A percentile compares a stretch with the other conserved stretches of the same genome.
Conservation (phyloP, 2,797 vertebrate species). For the Acipenser oxyrinchus region DNA sequence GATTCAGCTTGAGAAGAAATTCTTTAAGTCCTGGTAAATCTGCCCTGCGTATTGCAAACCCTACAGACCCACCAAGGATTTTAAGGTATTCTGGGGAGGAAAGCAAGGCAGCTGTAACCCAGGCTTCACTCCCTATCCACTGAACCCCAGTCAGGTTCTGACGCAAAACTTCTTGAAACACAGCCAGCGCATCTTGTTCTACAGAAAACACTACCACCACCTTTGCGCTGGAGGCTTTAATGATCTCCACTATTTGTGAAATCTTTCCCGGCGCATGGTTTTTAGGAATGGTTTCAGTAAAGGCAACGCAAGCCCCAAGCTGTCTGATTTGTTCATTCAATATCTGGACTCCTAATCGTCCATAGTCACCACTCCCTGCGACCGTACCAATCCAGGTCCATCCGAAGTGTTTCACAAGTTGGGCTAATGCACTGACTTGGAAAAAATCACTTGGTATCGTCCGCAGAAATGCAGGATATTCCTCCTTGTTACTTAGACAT, state of each 20-base stretch:
- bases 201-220: constrained; percentile 67
- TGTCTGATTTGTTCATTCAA: constrained; percentile 50
- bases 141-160: constrained; percentile 60
- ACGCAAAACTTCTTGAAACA: constrained; percentile 55
- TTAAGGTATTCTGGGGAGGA: constrained; percentile 49
- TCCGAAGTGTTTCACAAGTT: constrained; percentile 61
- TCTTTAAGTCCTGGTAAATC: constrained; percentile 52
- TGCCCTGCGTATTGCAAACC: constrained; percentile 59
- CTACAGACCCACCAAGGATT: constrained; percentile 63
- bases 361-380: constrained; percentile 66
- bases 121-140: constrained; percentile 71
- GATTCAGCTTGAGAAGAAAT: constrained; percentile 57
- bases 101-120: constrained; percentile 67
- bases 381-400: constrained; percentile 70
- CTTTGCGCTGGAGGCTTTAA: constrained; percentile 45
- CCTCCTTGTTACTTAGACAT: constrained; percentile 63
- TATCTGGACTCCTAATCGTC: constrained; percentile 57
- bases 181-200: constrained; percentile 59
- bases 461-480: constrained; percentile 64
- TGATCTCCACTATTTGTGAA: constrained; percentile 48
- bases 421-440: constrained; percentile 62
- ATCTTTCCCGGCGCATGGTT: constrained; percentile 45
- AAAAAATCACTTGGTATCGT: constrained; percentile 72
- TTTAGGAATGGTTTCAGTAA: constrained; percentile 64
- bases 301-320: constrained; percentile 55